Evolutionary conservation across 2,888 invertebrate genomes (phyloP).

Genomic region (Cosmorhoe ocellata): DNA sequence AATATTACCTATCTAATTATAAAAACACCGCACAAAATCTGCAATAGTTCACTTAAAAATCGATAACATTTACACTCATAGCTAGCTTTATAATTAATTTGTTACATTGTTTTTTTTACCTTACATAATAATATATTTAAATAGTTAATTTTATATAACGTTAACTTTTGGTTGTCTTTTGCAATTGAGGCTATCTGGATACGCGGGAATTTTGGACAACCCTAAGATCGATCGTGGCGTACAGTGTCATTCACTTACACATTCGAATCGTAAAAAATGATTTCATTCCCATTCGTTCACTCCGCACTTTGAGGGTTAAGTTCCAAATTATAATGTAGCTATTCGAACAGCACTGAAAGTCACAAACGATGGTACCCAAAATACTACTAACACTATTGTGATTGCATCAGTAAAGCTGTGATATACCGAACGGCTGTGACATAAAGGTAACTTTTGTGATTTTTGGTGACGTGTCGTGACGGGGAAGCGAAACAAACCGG

Average conservation of each 20-base stretch:
- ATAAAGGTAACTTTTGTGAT: constrained; percentile 81
- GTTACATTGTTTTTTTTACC: constrained; percentile 78
- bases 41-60: constrained; percentile 81
- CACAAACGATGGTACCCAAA: constrained; percentile 32
- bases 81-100: constrained; percentile 82
- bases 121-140: constrained; percentile 77
- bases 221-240: constrained; percentile 54
- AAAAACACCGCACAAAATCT: constrained; percentile 82
- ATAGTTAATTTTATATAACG: constrained; percentile 79
- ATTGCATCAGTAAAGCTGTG: constrained; percentile 79
- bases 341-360: constrained; percentile 32
- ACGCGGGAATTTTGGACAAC: constrained; percentile 71
- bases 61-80: constrained; percentile 82
- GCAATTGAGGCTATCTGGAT: constrained; percentile 71
- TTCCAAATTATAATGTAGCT: constrained; percentile 13
- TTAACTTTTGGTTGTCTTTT: constrained; percentile 83
- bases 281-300: background rate
- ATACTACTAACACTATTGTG: constrained; percentile 62
- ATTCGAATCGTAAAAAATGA: constrained; percentile 3
- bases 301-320: constrained; percentile 2
- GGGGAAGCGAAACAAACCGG: constrained; percentile 46
- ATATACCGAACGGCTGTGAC: constrained; percentile 77
- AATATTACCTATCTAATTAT: constrained; percentile 84
- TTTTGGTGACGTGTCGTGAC: constrained; percentile 68
- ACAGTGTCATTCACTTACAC: constrained; percentile 38